Percentiles rank a stretch among this genome's conserved stretches.
phyloP scores from a whole-genome alignment of 2,797 vertebrate genomes.

The Zalophus californianus region DNA sequence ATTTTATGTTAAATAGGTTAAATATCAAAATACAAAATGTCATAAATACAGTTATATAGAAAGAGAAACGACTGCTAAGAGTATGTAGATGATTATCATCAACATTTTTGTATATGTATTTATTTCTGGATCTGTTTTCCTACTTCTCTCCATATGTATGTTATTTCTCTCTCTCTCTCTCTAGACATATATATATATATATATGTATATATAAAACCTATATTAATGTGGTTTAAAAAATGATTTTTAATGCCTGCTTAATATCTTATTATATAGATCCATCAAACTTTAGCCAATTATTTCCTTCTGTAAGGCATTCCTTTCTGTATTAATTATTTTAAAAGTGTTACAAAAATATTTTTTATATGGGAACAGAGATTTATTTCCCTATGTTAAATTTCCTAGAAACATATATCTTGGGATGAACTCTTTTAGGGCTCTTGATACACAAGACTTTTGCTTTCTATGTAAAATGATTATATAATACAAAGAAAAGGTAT shows the following conservation, averaged over 20 bases:
- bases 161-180: no score
- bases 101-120: not conserved
- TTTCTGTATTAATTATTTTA: not conserved
- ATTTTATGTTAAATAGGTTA: not conserved
- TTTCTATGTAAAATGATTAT: not conserved
- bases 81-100: not conserved
- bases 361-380: not conserved
- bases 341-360: not conserved
- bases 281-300: not conserved
- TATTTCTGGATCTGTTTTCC: not conserved
- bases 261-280: conserved; percentile 39
- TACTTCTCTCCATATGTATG: not conserved
- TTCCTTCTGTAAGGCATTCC: not conserved
- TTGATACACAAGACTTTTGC: not conserved
- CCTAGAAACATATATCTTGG: not conserved
- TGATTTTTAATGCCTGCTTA: conserved; percentile 26
- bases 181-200: not conserved
- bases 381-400: conserved; percentile 22
- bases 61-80: not conserved
- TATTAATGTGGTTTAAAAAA: not conserved
- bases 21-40: conserved; percentile 28
- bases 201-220: not conserved
- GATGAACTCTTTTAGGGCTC: not conserved
- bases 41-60: not conserved
- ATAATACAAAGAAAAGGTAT: not conserved